Evolutionary conservation across 2,113 vertebrate species (phyloP).

Genomic region (Varanus salvator): DNA sequence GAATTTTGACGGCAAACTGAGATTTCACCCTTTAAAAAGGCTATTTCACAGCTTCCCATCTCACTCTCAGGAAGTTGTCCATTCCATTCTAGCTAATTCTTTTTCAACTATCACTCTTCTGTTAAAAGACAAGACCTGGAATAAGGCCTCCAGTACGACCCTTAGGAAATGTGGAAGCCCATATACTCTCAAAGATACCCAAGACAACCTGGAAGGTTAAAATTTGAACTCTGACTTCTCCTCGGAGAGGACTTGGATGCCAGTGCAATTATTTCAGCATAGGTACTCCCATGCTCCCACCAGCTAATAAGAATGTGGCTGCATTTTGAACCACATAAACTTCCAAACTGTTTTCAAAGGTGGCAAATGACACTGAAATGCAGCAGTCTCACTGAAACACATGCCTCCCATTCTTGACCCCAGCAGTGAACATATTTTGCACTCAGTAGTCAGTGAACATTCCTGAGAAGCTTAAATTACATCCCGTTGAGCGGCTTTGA

Average conservation of each 20-base stretch:
- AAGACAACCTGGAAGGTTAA: neutral
- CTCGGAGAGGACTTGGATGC: neutral
- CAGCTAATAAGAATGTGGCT: neutral
- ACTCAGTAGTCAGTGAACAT: constrained; percentile 44
- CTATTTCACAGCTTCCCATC: neutral
- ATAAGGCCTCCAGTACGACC: neutral
- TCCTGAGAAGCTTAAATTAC: constrained; percentile 56
- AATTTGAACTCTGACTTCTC: neutral
- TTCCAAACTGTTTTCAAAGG: constrained; percentile 8
- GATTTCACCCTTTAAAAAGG: no score
- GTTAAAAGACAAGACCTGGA: neutral
- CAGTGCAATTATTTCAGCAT: neutral
- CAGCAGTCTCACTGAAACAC: no score
- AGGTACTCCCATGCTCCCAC: neutral
- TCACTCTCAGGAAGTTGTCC: no score
- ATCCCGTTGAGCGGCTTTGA: constrained; percentile 37
- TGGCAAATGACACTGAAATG: constrained; percentile 23
- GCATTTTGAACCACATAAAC: neutral
- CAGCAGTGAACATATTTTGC: constrained; percentile 57
- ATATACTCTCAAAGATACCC: neutral
- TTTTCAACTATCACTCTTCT: constrained; percentile 56
- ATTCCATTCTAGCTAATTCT: neutral
- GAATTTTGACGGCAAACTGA: no score
- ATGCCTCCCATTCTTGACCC: constrained; percentile 28
- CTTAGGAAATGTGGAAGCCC: neutral